Evolutionary conservation across 2,797 vertebrate genomes (phyloP).

Genomic region (Melanogrammus aeglefinus): DNA sequence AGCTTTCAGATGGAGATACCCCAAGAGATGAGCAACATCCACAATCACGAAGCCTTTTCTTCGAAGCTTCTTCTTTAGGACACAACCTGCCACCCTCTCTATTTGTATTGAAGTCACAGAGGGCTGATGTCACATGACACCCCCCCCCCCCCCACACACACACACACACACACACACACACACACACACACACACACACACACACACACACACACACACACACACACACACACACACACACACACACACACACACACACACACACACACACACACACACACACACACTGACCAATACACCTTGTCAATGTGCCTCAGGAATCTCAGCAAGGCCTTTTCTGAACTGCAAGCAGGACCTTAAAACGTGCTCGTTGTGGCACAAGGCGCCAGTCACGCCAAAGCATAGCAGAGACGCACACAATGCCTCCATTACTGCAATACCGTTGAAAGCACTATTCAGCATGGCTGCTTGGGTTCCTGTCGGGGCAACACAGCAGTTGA

Average conservation of each 20-base stretch:
- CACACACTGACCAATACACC: neutral
- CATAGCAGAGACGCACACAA: constrained; percentile 44
- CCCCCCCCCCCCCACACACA: no score
- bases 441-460: constrained; percentile 49
- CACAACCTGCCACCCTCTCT: no score
- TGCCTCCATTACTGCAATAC: constrained; percentile 62
- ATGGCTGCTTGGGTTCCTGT: constrained; percentile 61
- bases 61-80: neutral
- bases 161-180: no score
- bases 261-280: no score
- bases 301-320: neutral
- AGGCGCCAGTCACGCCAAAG: constrained; percentile 26
- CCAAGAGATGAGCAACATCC: neutral
- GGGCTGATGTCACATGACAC: neutral
- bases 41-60: neutral
- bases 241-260: neutral
- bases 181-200: no score
- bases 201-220: no score
- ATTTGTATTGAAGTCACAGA: neutral
- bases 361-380: neutral
- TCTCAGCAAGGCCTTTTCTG: neutral
- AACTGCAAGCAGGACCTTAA: neutral
- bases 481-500: constrained; percentile 56
- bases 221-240: no score
- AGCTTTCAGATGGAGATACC: neutral